Evolutionary conservation across 1,140 invertebrate genomes (phyloP), one percentile per base, ranked within the genome.

Genomic region (Zaprionus lachaisei): DNA sequence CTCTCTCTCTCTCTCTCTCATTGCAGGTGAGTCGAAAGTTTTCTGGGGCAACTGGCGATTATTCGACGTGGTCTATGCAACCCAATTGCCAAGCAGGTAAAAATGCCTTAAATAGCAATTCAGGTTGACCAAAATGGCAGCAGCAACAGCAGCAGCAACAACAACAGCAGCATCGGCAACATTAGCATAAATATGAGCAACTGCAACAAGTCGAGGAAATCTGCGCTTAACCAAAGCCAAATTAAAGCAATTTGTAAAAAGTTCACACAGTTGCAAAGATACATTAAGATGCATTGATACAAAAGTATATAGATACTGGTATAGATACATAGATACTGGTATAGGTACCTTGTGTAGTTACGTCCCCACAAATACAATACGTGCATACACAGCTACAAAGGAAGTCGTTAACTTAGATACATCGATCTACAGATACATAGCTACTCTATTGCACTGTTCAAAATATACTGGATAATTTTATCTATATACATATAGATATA

Each of bases 11-110:
- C 51, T 54, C 22, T 54, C 51, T 54, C 20, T 54, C 51, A 26
- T 80, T 81, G 54, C 81, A 84, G 83, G 82, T 86, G 83, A 84
- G 82, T 76, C 65, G 44, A 78, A 85, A 85, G 64, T 79, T 66
- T 41, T 70, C 34, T 58, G 67, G 4, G 44, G 34, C 34, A 70
- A 55, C 72, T 74, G 62, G 74, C 76, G 65, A 63, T 80, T 83
- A 62, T 54, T 56, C 54, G 37, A 58, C 61, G 55, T 58, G 47
- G 44, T 49, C 22, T 37, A 65, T 72, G 69, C 69, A 58, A 60
- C 55, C 56, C 38, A 58, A 60, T 67, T 70, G 24, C 47, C 28
- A 56, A 73, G 69, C 81, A 85, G 82, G 73, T 81, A 85, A 81
- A 64, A 57, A 78, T 74, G 71, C 83, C 79, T 86, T 82, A 86